Conservation (phyloP, 2,797 vertebrate genomes). For the Aeoliscus strigatus region DNA sequence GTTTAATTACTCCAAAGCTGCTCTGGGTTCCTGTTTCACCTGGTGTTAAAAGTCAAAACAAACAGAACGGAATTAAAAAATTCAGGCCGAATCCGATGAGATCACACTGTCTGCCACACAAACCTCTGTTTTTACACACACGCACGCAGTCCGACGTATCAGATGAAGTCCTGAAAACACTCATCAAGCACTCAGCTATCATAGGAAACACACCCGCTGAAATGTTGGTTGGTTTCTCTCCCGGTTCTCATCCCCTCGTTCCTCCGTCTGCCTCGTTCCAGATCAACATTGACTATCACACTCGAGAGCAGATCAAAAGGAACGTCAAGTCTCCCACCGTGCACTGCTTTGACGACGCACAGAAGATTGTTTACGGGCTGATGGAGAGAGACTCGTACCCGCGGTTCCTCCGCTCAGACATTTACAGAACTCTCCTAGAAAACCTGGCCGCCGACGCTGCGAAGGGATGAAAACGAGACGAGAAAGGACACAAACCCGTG, state of each 20-base stretch:
- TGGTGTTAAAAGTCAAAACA: too few species aligned
- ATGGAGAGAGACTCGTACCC: constrained; percentile 87
- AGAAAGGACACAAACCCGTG: constrained; percentile 32
- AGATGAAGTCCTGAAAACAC: too few species aligned
- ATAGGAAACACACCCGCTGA: too few species aligned
- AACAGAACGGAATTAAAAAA: too few species aligned
- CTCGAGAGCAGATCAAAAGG: constrained; percentile 73
- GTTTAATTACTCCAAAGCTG: too few species aligned
- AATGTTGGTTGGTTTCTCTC: too few species aligned
- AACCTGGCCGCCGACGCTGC: constrained; percentile 63
- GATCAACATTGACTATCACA: constrained; percentile 86
- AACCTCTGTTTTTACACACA: too few species aligned
- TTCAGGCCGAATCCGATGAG: too few species aligned
- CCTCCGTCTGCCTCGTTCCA: constrained; percentile 62
- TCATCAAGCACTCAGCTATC: too few species aligned
- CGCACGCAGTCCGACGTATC: too few species aligned
- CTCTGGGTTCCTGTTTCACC: too few species aligned
- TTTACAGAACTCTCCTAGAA: constrained; percentile 79
- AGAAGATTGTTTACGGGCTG: constrained; percentile 82
- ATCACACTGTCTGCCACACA: too few species aligned
- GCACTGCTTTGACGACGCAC: constrained; percentile 82
- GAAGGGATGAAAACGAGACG: constrained; percentile 52
- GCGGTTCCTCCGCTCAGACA: constrained; percentile 80
- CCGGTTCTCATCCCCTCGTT: constrained; percentile 37
- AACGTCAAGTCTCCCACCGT: constrained; percentile 77